A percentile compares a stretch with the other conserved stretches of the same genome.
Conservation (phyloP, 2,797 vertebrate genomes). For the Sebastes trivittatus region DNA sequence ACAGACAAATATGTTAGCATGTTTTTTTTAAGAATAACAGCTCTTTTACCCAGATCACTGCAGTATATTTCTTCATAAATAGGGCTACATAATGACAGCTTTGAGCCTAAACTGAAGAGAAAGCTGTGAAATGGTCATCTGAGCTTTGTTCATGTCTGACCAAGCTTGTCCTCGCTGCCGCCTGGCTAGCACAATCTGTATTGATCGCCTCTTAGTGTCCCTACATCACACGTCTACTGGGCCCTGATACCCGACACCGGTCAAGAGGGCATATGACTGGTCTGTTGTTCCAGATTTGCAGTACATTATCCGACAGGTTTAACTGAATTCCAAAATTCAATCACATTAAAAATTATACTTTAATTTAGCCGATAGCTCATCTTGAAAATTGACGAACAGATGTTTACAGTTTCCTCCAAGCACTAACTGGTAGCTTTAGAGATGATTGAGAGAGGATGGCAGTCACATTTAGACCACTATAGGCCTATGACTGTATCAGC, state of each 20-base stretch:
- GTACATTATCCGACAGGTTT: neutral
- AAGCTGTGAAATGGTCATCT: slow-evolving; percentile 6
- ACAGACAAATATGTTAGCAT: neutral
- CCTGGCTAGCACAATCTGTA: slow-evolving; percentile 40
- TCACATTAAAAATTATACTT: neutral
- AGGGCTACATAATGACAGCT: neutral
- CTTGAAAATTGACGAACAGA: neutral
- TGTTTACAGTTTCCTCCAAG: neutral
- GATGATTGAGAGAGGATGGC: neutral
- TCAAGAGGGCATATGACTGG: slow-evolving; percentile 1
- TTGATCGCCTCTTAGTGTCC: slow-evolving; percentile 63
- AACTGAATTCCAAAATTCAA: neutral
- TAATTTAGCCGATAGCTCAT: neutral
- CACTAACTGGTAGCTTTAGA: neutral
- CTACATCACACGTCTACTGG: slow-evolving; percentile 48
- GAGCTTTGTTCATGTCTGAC: slow-evolving; percentile 25
- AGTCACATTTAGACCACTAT: neutral
- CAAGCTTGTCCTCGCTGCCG: slow-evolving; percentile 16
- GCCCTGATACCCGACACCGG: slow-evolving; percentile 63
- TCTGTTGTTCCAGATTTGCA: slow-evolving; percentile 13
- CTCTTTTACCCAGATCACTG: neutral
- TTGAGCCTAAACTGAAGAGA: neutral
- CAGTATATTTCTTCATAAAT: neutral
- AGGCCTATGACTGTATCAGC: neutral
- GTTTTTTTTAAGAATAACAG: neutral